Evolutionary conservation across 2,888 invertebrate species (phyloP).

Genomic region (Drosophila mayaguana): DNA sequence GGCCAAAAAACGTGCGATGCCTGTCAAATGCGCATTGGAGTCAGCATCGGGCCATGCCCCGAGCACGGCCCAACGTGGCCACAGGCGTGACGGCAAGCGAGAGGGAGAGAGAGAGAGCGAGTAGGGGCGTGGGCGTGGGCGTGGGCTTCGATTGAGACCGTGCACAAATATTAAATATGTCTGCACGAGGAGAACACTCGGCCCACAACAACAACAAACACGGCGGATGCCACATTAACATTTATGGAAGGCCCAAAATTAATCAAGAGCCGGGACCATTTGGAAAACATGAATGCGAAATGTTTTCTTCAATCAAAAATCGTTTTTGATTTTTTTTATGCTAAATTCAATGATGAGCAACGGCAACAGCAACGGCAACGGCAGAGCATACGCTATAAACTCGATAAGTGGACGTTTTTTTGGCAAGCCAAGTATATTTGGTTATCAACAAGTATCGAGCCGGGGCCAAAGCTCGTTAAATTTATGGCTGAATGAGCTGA

Average conservation of each 20-base stretch:
- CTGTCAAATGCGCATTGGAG: constrained; percentile 46
- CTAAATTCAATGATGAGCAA: not conserved
- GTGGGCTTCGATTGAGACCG: constrained; percentile 35
- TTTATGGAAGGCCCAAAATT: not conserved
- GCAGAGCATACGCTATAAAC: not conserved
- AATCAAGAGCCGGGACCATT: not conserved
- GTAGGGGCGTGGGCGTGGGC: not conserved
- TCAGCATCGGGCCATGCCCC: not conserved
- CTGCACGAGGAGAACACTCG: constrained; percentile 32
- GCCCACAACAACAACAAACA: not conserved
- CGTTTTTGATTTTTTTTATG: not conserved
- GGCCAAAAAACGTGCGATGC: constrained; percentile 57
- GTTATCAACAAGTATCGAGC: not conserved
- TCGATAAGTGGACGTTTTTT: constrained; percentile 1
- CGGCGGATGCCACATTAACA: too few relatives aligned
- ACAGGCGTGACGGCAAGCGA: not conserved
- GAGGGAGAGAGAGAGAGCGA: too few relatives aligned
- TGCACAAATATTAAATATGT: constrained; percentile 62
- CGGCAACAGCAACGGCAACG: not conserved
- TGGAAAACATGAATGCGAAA: not conserved
- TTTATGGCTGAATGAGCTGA: not conserved
- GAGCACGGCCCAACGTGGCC: constrained; percentile 10
- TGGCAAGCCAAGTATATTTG: not conserved
- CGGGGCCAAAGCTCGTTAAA: not conserved
- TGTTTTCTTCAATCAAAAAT: constrained; percentile 5